Conservation (phyloP, 2,888 invertebrate species). For the Laothoe populi region DNA sequence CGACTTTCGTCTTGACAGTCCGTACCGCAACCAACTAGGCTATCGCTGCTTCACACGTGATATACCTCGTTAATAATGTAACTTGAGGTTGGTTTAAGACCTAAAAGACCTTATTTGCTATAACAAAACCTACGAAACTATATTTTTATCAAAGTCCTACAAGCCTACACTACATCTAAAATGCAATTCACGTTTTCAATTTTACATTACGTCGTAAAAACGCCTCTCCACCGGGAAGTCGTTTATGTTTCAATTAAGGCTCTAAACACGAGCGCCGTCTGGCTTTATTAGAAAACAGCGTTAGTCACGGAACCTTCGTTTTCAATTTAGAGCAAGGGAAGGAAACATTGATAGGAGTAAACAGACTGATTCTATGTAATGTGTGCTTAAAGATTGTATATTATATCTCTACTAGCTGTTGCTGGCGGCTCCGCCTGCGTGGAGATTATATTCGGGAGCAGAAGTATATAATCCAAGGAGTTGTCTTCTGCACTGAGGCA, state of each 20-base stretch:
- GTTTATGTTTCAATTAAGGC: slow-evolving; percentile 74
- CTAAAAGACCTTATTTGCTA: not conserved
- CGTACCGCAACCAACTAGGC: too few relatives aligned
- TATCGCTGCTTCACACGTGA: too few relatives aligned
- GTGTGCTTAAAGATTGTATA: not conserved
- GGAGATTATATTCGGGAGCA: too few relatives aligned
- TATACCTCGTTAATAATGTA: too few relatives aligned
- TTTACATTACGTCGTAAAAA: slow-evolving; percentile 44
- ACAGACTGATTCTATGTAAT: not conserved
- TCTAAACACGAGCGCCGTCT: slow-evolving; percentile 49
- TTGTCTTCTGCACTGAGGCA: too few relatives aligned
- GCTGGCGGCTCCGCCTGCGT: too few relatives aligned
- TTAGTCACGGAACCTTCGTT: slow-evolving; percentile 52
- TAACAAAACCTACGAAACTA: not conserved
- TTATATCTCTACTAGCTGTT: not conserved
- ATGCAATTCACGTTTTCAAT: slow-evolving; percentile 52
- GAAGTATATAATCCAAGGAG: too few relatives aligned
- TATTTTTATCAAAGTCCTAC: not conserved
- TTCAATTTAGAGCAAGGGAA: slow-evolving; percentile 38
- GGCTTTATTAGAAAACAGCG: slow-evolving; percentile 66
- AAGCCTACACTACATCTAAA: slow-evolving; percentile 39
- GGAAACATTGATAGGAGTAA: slow-evolving; percentile 1
- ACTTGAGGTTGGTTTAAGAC: too few relatives aligned
- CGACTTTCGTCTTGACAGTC: too few relatives aligned
- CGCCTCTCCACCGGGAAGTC: slow-evolving; percentile 57